Conservation (phyloP, 2,888 invertebrate species). For the Elysia crispata region DNA sequence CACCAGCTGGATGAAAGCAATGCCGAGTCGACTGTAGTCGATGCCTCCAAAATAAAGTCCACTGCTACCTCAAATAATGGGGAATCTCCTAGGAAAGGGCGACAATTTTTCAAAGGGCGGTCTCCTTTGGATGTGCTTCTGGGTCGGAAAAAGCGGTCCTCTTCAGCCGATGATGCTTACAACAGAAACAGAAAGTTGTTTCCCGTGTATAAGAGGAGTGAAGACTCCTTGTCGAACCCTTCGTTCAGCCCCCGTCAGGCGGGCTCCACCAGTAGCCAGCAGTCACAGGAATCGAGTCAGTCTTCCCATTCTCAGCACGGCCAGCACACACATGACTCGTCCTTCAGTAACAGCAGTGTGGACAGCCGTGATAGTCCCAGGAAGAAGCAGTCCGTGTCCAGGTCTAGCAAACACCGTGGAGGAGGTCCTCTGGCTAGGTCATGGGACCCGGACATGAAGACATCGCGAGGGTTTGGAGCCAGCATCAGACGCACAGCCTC, state of each 20-base stretch:
- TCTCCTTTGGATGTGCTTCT: constrained; percentile 26
- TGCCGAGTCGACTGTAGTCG: background rate
- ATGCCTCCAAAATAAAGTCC: background rate
- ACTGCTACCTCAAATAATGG: background rate
- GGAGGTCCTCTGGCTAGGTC: constrained; percentile 47
- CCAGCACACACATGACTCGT: background rate
- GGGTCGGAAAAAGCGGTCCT: constrained; percentile 42
- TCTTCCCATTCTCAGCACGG: constrained; percentile 29
- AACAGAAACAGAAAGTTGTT: background rate
- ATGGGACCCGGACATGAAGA: constrained; percentile 53
- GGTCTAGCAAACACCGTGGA: background rate
- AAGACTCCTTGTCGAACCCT: background rate
- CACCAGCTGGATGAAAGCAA: constrained; percentile 11
- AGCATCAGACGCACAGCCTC: constrained; percentile 62
- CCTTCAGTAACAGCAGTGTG: background rate
- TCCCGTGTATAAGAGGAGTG: background rate
- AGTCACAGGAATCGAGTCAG: constrained; percentile 52
- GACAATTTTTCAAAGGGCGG: constrained; percentile 17
- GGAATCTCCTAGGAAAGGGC: background rate
- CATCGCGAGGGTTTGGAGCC: constrained; percentile 53
- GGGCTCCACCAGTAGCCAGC: constrained; percentile 53
- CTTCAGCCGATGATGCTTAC: constrained; percentile 46
- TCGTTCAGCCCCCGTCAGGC: constrained; percentile 27
- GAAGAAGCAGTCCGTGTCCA: background rate
- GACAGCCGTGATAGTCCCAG: background rate